phyloP scores from a whole-genome alignment of 2,797 vertebrate species.

The Lacerta bilineata region DNA sequence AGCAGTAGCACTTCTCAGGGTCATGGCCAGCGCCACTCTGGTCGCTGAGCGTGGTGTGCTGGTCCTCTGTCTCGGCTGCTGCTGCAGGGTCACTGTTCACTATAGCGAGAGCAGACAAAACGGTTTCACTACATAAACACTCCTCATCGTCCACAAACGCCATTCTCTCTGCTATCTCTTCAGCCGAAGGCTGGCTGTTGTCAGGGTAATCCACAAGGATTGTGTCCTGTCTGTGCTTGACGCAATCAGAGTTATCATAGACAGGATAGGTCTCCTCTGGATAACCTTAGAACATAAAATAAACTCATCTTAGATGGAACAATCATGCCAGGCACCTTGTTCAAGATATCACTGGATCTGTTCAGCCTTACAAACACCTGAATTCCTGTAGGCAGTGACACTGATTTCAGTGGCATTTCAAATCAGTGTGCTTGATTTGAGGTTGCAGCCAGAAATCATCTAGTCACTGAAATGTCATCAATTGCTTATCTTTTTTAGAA shows the following conservation, averaged over 20 bases:
- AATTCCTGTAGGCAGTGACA: neutral
- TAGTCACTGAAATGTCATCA: neutral
- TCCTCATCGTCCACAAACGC: conserved; percentile 73
- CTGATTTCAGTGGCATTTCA: neutral
- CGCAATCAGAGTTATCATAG: conserved; percentile 78
- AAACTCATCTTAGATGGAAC: conserved; percentile 53
- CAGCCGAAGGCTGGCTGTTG: conserved; percentile 84
- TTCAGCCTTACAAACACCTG: conserved; percentile 15
- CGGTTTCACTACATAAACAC: conserved; percentile 58
- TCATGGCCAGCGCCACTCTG: conserved; percentile 72
- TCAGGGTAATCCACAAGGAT: conserved; percentile 81
- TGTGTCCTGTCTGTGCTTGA: conserved; percentile 74
- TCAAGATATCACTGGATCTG: conserved; percentile 32
- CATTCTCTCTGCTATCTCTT: conserved; percentile 88
- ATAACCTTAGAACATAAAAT: conserved; percentile 82
- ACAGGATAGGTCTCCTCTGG: conserved; percentile 91
- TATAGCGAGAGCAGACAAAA: conserved; percentile 35
- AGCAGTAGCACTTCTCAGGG: conserved; percentile 67
- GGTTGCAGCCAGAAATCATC: neutral
- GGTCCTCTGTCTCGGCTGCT: conserved; percentile 65
- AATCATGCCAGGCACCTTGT: conserved; percentile 45
- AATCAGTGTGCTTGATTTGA: neutral
- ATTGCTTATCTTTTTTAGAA: neutral
- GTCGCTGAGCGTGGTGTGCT: conserved; percentile 76
- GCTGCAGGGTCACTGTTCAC: conserved; percentile 42